Evolutionary conservation across 2,888 invertebrate species (phyloP).

Genomic region (Phengaris alcon): DNA sequence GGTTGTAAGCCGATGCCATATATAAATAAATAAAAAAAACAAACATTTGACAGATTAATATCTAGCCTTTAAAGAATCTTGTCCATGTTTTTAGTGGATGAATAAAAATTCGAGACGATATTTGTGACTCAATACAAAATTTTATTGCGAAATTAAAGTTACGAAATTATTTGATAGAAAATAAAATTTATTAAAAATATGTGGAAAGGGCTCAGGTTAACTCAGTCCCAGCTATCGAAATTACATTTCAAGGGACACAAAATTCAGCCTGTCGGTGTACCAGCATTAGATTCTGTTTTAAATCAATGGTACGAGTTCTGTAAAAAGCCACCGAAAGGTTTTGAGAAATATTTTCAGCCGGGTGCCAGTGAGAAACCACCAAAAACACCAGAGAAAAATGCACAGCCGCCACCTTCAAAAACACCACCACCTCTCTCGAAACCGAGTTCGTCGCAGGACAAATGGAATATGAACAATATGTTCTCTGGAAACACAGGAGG

Average conservation of each 20-base stretch:
- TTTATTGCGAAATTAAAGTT: constrained; percentile 61
- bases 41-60: not conserved
- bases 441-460: constrained; percentile 64
- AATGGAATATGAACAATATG: constrained; percentile 81
- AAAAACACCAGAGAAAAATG: constrained; percentile 63
- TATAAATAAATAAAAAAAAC: not conserved
- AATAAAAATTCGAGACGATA: constrained; percentile 50
- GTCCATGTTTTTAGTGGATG: constrained; percentile 65
- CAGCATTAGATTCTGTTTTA: constrained; percentile 78
- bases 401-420: constrained; percentile 63
- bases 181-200: constrained; percentile 55
- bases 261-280: constrained; percentile 70
- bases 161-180: constrained; percentile 51
- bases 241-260: constrained; percentile 67
- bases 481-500: constrained; percentile 70
- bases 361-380: constrained; percentile 71
- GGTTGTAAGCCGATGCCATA: too few relatives aligned
- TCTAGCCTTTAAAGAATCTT: constrained; percentile 41
- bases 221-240: constrained; percentile 70
- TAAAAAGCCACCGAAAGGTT: constrained; percentile 93
- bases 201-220: constrained; percentile 74
- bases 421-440: constrained; percentile 61
- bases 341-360: constrained; percentile 93
- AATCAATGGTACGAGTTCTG: constrained; percentile 83
- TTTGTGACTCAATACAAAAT: constrained; percentile 59